Conservation (phyloP, 1,140 invertebrate genomes). For the Drosophila takahashii region DNA sequence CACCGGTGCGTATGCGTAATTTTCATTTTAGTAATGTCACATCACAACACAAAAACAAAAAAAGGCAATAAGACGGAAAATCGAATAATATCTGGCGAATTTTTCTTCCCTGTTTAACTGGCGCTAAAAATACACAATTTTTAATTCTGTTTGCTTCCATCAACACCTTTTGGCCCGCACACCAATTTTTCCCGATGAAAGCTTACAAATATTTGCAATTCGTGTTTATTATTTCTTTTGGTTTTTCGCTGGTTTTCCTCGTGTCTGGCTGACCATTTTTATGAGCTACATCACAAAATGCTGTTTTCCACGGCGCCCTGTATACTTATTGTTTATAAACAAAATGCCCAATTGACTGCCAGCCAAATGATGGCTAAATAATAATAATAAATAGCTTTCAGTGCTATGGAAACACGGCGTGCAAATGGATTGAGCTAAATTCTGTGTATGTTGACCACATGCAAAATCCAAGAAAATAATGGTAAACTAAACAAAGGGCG, state of each 20-base stretch:
- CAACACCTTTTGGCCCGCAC: constrained; percentile 11
- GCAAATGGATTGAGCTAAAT: not conserved
- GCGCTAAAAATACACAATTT: constrained; percentile 38
- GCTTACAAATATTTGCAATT: constrained; percentile 74
- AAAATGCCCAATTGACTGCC: constrained; percentile 67
- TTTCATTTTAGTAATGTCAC: constrained; percentile 19
- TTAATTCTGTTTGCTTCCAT: constrained; percentile 25
- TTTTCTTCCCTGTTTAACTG: constrained; percentile 12
- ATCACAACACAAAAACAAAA: not conserved
- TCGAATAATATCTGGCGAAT: constrained; percentile 16
- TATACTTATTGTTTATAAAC: constrained; percentile 70
- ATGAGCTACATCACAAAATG: constrained; percentile 57
- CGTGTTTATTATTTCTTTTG: constrained; percentile 51
- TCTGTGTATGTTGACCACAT: constrained; percentile 2
- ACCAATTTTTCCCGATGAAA: constrained; percentile 40
- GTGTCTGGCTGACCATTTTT: constrained; percentile 52
- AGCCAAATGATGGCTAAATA: constrained; percentile 70
- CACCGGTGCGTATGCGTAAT: constrained; percentile 22
- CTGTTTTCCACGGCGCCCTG: constrained; percentile 20
- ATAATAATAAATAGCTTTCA: constrained; percentile 51
- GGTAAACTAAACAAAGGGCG: constrained; percentile 46
- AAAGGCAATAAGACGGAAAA: not conserved
- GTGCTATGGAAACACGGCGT: constrained; percentile 10
- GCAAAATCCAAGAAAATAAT: constrained; percentile 34
- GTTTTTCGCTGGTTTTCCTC: constrained; percentile 28